Conservation (phyloP, 2,797 vertebrate species). For the Sebastes glaucus region DNA sequence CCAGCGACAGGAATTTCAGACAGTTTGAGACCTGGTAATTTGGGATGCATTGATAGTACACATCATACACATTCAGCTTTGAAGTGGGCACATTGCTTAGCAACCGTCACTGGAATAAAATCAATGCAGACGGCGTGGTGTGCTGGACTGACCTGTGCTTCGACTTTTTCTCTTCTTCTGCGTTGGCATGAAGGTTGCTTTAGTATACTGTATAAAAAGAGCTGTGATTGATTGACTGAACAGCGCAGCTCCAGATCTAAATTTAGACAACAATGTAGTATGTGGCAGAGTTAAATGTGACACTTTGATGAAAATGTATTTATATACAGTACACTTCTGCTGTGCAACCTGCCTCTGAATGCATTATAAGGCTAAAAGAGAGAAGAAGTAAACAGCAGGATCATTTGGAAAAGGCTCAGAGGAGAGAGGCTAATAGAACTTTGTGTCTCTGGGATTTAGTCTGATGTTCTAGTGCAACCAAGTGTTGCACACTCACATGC, state of each 20-base stretch:
- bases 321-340: neutral
- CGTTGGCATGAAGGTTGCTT: neutral
- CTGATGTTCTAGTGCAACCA: neutral
- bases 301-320: neutral
- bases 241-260: neutral
- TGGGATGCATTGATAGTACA: neutral
- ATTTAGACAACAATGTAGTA: neutral
- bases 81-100: neutral
- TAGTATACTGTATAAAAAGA: neutral
- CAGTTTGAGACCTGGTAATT: neutral
- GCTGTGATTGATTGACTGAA: neutral
- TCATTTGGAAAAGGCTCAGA: neutral
- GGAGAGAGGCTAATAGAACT: neutral
- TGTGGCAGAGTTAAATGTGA: neutral
- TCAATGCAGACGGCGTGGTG: neutral
- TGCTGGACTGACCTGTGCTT: neutral
- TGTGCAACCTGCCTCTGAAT: neutral
- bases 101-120: neutral
- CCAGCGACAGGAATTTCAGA: neutral
- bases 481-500: neutral
- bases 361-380: neutral
- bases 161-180: neutral
- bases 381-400: neutral
- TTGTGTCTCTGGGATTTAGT: neutral
- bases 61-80: conserved; percentile 3